Base-by-base conservation (phyloP, 2,888 invertebrate genomes). In the Lithophane leautieri region DNA sequence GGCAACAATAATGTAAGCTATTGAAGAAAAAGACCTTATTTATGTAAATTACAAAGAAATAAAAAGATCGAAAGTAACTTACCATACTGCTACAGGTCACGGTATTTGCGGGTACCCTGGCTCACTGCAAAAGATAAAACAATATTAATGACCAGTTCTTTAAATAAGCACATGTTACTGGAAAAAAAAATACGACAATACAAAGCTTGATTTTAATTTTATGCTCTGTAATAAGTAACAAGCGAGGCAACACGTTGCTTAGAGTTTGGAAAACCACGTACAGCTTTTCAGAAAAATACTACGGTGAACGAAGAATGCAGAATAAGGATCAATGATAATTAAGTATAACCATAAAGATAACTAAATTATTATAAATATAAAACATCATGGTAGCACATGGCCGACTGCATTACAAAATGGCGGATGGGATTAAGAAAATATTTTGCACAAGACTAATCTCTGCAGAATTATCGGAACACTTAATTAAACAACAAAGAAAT, bases 21-120 rank as follows among this genome's bases (percentile, higher is more conserved):
- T 34, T 34, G 34, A 34, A 34, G 34, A 34, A 4, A 19, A 28
- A 14, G 12, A 14, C 14, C 12, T 44, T 34, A 34, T 34, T 12
- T 19, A 28, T 1, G 9, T 1, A 50, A 52, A 19, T 75, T 2
- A 2, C 6, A 61, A 54, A 44, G 12, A 34, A 54, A 34, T 50
- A 8, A 8, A 42, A 70, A 22, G 16, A 71, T 11, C 22, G 7
- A 12, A 56, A 40, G 9, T 34, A 22, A 91, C 94, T 93, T 70
- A 95, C 95, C 93, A 90, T 89, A 88, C 88, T 79, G 88, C 90
- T 78, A 84, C 91, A 93, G 93, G 92, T 86, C 92, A 78, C 88
- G 85, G 85, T 68, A 56, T 73, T 52, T 81, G 90, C 93, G 86
- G 92, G 88, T 70, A 92, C 95, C 91, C 94, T 94, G 95, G 95